Evolutionary conservation across 2,888 invertebrate genomes (phyloP), one percentile per base, ranked within the genome.

Genomic region (Cylindroiulus punctatus): DNA sequence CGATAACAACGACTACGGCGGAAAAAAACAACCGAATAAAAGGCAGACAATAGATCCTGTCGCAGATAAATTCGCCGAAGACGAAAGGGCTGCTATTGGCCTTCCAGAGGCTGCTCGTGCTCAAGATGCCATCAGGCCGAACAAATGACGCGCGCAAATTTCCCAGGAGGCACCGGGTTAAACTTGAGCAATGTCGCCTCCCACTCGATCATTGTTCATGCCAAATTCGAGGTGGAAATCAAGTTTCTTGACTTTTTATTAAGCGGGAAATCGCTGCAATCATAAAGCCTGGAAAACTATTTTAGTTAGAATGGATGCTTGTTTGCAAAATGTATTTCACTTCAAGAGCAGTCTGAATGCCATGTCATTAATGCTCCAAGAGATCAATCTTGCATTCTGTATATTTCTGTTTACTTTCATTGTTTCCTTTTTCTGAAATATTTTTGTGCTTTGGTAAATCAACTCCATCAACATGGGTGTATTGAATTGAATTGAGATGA

Each of bases 1-100:
- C 76, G 76, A 76, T 26, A 76, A 76, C 76, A 76, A 76, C 76
- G 22, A 22, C 76, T 5, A 26, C 30, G 30, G 76, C 76, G 14
- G 30, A 76, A 76, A 76, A 44, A 76, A 76, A 76, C 76, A 76
- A 30, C 30, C 76, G 22, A 76, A 76, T 76, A 76, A 76, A 76
- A 76, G 76, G 76, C 76, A 76, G 76, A 76, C 76, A 76, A 76
- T 76, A 76, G 76, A 76, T 76, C 76, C 76, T 76, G 76, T 76
- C 76, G 76, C 76, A 76, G 76, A 76, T 76, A 76, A 76, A 76
- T 76, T 14, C 76, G 10, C 26, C 30, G 76, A 76, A 22, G 26
- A 30, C 76, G 76, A 30, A 76, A 22, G 30, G 30, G 14, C 0
- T 14, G 76, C 30, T 76, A 22, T 0, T n/a, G 57, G 22, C 26